Evolutionary conservation across 2,888 invertebrate genomes (phyloP).

Genomic region (Oegoconia quadripuncta): DNA sequence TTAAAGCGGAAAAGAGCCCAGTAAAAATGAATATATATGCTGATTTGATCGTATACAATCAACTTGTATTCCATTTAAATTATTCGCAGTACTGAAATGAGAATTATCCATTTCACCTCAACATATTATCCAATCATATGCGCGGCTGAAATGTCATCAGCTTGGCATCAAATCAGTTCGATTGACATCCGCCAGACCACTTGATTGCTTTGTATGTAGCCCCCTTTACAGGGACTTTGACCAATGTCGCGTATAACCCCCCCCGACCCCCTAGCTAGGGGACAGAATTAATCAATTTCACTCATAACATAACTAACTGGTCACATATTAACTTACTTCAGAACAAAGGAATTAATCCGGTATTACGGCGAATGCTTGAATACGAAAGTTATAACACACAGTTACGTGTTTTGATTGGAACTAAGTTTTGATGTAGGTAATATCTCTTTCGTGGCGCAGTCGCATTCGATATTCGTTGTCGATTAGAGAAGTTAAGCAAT

Average conservation of each 20-base stretch:
- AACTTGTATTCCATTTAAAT: no score
- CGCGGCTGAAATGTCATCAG: not conserved
- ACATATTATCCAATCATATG: not conserved
- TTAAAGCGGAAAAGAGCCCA: no score
- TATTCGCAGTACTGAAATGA: no score
- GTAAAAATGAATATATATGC: no score
- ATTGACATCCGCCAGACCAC: constrained; percentile 14
- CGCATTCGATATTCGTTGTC: no score
- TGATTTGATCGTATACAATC: no score
- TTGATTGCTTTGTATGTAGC: not conserved
- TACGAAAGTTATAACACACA: constrained; percentile 16
- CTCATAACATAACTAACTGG: constrained; percentile 47
- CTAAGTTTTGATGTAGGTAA: no score
- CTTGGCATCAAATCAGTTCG: constrained; percentile 17
- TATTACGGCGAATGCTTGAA: constrained; percentile 17
- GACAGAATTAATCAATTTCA: constrained; percentile 51
- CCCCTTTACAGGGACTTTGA: constrained; percentile 42
- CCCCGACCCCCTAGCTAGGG: constrained; percentile 11
- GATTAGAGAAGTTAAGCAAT: no score
- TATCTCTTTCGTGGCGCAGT: no score
- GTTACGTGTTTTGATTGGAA: no score
- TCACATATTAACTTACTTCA: constrained; percentile 32
- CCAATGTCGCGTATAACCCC: constrained; percentile 46
- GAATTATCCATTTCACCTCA: no score
- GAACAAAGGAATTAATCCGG: constrained; percentile 24